Evolutionary conservation across 2,797 vertebrate genomes (phyloP).

Genomic region (Coreius guichenoti): DNA sequence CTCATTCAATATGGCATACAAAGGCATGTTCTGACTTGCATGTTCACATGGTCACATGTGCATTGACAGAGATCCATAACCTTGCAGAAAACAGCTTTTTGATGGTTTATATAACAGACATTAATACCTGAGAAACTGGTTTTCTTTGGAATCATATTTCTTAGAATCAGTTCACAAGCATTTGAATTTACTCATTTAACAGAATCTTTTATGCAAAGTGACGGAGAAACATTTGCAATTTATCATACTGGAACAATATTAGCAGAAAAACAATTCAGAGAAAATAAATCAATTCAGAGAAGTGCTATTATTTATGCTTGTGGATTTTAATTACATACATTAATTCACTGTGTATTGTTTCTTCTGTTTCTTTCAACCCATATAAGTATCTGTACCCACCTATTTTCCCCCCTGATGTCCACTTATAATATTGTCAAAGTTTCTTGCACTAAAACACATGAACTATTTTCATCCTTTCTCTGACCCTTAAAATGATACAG

Average conservation of each 20-base stretch:
- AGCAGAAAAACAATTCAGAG: not conserved
- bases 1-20: not conserved
- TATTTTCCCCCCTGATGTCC: not conserved
- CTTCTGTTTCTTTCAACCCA: not conserved
- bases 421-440: not conserved
- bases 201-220: not conserved
- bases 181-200: not conserved
- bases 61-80: not conserved
- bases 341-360: not conserved
- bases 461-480: not conserved
- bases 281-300: not conserved
- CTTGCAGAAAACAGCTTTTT: not conserved
- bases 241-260: not conserved
- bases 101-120: not conserved
- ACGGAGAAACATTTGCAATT: not conserved
- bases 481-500: not conserved
- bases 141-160: not conserved
- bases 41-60: conserved; percentile 53
- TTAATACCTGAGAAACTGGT: not conserved
- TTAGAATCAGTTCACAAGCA: not conserved
- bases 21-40: conserved; percentile 10
- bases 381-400: not conserved
- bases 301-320: not conserved
- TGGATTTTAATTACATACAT: not conserved
- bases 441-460: not conserved